Percentiles rank a stretch among this genome's conserved stretches.
Conservation (phyloP, 2,113 vertebrate genomes). For the Herpetotheres cachinnans region DNA sequence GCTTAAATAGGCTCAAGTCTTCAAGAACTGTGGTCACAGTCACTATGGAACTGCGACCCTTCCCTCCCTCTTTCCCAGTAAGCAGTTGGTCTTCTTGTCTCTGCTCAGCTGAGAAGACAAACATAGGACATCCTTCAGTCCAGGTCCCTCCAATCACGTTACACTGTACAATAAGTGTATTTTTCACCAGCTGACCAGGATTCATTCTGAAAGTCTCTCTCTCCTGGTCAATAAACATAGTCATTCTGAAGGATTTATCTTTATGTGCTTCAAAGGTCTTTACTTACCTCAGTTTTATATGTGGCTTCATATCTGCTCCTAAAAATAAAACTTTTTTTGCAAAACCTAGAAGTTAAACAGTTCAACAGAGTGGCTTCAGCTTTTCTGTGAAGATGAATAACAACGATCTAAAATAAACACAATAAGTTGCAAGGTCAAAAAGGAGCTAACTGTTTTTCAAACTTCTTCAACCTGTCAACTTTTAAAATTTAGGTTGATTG, state of each 20-base stretch:
- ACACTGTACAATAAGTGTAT: not conserved
- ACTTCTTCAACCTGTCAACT: not conserved
- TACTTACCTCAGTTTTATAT: not conserved
- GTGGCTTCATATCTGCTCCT: not conserved
- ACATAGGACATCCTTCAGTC: not conserved
- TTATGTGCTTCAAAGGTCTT: not conserved
- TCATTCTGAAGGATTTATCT: not conserved
- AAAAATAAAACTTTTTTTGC: not conserved
- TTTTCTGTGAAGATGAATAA: not conserved
- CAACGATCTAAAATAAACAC: not conserved
- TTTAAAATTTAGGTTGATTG: not conserved
- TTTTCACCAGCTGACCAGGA: not conserved
- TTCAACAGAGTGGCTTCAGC: not conserved
- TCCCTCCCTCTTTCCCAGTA: not conserved
- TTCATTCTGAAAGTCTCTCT: not conserved
- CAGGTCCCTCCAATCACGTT: not conserved
- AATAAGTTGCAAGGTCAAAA: not conserved
- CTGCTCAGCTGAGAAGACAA: not conserved
- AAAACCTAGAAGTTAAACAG: not conserved
- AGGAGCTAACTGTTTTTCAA: not conserved
- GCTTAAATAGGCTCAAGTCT: not conserved
- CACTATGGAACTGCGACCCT: fast-evolving
- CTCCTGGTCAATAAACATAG: not conserved
- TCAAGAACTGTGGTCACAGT: not conserved
- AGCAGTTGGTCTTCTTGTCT: not conserved